Base-by-base conservation (phyloP, 2,797 vertebrate species). In the Rhodeus uyekii region DNA sequence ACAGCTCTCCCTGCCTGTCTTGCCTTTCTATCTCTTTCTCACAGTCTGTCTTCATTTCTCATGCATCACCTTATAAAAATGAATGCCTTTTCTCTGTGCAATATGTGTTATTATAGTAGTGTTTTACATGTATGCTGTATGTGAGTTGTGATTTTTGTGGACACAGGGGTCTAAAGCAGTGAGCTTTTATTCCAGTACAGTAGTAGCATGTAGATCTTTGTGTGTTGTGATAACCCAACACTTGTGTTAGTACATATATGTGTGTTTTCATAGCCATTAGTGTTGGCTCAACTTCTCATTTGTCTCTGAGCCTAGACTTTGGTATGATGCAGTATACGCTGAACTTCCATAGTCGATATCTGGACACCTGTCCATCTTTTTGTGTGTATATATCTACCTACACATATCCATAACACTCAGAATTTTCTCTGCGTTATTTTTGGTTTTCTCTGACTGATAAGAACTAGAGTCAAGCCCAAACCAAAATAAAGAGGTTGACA, bases 1-100 rank as follows among this genome's bases (percentile, higher is more conserved):
- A 77, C 9, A 65, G 53, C 63, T 69, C 44, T 46, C 9, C 36
- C 9, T 16, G 61, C 78, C 79, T 87, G 34, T 83, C 69, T 76
- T 55, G 10, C 18, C 29, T 58, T 6, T 63, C 19, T 34, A 3
- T 38, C 22, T 64, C 58, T 74, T 24, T 36, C 55, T 63, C 16
- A 0, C 27, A 14, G 13, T 36, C 18, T 7, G 27, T 67, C 4
- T 67, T 53, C 6, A 63, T 61, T 61, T 46, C 12, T 44, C 55
- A 61, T 44, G 2, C n/a, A 76, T 16, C 39, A n/a, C 10, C 19
- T 63, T 46, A 63, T 42, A 76, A 63, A n/a, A 76, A 19, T 61
- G 10, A 61, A 42, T 44, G 24, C 3, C 38, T 76, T 6, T 42
- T 8, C 22, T n/a, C n/a, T 44, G 38, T 44, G 38, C 6, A 2